These are phyloP conservation scores for Myotis brandtii DNA, from an alignment of 2,113 vertebrate genomes.

Conservation along the genomic window DNA sequence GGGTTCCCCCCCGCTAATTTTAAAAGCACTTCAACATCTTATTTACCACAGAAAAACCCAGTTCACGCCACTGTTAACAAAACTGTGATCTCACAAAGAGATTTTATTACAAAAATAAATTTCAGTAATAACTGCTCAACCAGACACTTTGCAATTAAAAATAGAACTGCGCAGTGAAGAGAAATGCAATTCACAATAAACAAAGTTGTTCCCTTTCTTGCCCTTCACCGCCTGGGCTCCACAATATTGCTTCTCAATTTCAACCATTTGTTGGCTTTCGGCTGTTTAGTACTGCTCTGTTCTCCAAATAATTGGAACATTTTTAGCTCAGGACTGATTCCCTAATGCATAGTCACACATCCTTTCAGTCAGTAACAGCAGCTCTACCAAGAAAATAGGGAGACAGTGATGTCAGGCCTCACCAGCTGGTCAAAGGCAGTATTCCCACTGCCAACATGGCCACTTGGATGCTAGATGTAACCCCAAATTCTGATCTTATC, in stretches of 20 bases:
- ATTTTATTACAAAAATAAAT: constrained; percentile 82
- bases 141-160: constrained; percentile 80
- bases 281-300: background rate
- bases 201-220: background rate
- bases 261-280: background rate
- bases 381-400: background rate
- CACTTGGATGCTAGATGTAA: background rate
- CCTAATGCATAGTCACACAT: background rate
- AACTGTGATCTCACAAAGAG: constrained; percentile 72
- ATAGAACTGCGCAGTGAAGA: constrained; percentile 67
- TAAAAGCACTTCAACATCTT: constrained; percentile 19
- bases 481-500: background rate
- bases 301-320: constrained; percentile 53
- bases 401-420: background rate
- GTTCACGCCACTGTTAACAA: constrained; percentile 64
- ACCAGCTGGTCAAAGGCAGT: background rate
- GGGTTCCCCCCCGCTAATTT: background rate
- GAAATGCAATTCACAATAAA: constrained; percentile 48
- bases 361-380: background rate
- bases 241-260: background rate
- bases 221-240: background rate
- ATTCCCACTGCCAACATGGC: background rate
- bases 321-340: constrained; percentile 44
- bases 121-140: constrained; percentile 66
- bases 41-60: constrained; percentile 74